Evolutionary conservation across 2,113 vertebrate genomes (phyloP).

Genomic region (Pandion haliaetus): DNA sequence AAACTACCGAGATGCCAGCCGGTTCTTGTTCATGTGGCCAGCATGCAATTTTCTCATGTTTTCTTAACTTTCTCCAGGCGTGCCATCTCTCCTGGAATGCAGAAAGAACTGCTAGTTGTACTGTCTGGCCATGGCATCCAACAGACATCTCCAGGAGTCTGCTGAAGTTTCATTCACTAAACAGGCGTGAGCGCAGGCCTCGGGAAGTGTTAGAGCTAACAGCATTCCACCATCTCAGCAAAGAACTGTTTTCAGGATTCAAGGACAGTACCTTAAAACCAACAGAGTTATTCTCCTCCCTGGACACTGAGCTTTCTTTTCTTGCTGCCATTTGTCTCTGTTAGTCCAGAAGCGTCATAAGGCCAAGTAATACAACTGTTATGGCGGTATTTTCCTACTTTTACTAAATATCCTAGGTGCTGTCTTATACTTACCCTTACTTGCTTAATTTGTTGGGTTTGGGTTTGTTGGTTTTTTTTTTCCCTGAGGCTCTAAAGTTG

Average conservation of each 20-base stretch:
- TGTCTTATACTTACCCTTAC: background rate
- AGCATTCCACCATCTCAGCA: background rate
- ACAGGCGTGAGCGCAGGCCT: background rate
- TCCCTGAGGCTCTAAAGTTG: background rate
- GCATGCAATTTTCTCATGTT: background rate
- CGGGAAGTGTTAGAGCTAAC: background rate
- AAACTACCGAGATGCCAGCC: background rate
- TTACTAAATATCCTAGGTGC: background rate
- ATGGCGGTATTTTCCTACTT: background rate
- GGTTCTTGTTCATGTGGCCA: background rate
- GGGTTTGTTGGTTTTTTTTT: background rate
- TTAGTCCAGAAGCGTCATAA: background rate
- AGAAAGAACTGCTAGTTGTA: background rate
- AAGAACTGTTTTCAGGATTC: background rate
- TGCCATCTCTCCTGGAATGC: fast-evolving
- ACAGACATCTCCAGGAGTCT: background rate
- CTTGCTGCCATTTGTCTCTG: background rate
- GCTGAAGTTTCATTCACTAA: background rate
- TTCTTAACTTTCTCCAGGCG: background rate
- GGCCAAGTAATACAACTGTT: background rate
- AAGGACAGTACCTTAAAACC: background rate
- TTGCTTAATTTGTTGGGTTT: background rate
- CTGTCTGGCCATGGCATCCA: background rate
- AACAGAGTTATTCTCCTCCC: background rate
- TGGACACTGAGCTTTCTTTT: background rate